Percentiles rank a stretch among this genome's conserved stretches.
phyloP scores from a whole-genome alignment of 2,113 vertebrate genomes.

The Plecotus auritus region DNA sequence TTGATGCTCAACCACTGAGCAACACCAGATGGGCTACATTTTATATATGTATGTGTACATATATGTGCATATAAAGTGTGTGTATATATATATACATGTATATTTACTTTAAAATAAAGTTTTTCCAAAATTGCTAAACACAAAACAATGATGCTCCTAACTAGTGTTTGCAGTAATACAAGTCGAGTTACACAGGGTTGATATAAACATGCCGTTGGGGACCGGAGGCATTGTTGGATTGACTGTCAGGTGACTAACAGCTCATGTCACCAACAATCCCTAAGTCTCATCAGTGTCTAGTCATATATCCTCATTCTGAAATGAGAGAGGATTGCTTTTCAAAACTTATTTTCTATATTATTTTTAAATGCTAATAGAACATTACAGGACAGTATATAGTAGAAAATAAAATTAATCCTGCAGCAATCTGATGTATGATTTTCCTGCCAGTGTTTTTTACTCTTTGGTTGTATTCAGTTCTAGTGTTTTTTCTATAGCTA shows the following conservation, averaged over 20 bases:
- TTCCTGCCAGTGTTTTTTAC: neutral
- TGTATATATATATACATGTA: neutral
- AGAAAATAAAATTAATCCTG: neutral
- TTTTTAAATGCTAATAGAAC: slow-evolving; percentile 8
- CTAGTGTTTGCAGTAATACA: neutral
- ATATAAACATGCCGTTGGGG: neutral
- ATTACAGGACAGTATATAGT: neutral
- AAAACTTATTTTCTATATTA: neutral
- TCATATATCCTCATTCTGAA: neutral
- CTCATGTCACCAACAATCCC: neutral
- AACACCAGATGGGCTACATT: no score
- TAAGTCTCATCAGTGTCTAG: neutral
- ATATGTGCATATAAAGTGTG: neutral
- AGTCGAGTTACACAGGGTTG: neutral
- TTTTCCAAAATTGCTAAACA: neutral
- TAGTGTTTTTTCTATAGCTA: neutral
- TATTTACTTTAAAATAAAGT: neutral
- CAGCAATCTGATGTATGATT: neutral
- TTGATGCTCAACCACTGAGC: no score
- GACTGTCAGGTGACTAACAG: neutral
- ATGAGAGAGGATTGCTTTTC: neutral
- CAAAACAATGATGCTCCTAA: neutral
- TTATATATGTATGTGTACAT: neutral
- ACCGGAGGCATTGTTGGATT: neutral
- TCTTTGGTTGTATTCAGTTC: neutral